phyloP scores from a whole-genome alignment of 2,888 invertebrate species.

The Eristalis arbustorum region DNA sequence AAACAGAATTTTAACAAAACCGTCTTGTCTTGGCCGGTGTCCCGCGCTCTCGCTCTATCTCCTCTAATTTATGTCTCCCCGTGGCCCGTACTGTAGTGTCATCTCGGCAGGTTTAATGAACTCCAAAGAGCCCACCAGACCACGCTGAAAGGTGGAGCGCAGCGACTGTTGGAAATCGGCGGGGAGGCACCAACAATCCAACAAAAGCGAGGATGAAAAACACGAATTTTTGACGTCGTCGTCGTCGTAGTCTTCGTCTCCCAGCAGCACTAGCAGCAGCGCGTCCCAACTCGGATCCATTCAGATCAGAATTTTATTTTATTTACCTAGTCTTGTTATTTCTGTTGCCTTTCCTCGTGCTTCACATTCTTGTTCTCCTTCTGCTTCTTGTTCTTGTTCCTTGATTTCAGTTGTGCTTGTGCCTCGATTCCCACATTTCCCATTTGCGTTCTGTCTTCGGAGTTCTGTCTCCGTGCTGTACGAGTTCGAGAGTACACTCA shows the following conservation, averaged over 20 bases:
- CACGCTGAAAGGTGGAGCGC: constrained; percentile 37
- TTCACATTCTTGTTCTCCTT: not conserved
- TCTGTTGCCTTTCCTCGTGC: not conserved
- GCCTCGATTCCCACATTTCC: constrained; percentile 17
- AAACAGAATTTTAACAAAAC: constrained; percentile 12
- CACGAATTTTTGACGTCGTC: constrained; percentile 21
- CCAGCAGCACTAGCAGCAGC: not conserved
- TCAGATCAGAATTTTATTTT: constrained; percentile 56
- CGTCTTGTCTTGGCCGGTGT: not conserved
- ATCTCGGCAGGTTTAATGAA: constrained; percentile 57
- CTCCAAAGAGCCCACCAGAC: constrained; percentile 47
- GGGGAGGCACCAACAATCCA: not conserved
- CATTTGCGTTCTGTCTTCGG: constrained; percentile 21
- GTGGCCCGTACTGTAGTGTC: constrained; percentile 39
- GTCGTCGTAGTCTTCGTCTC: not conserved
- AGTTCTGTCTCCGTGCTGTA: constrained; percentile 12
- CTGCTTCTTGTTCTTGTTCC: not conserved
- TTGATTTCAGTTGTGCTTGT: constrained; percentile 7
- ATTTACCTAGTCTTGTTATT: constrained; percentile 28
- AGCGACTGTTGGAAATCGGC: not conserved
- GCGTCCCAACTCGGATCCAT: constrained; percentile 39
- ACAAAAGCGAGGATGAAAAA: not conserved
- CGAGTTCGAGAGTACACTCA: constrained; percentile 32
- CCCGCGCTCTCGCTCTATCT: constrained; percentile 9
- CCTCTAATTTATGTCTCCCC: constrained; percentile 32